Evolutionary conservation across 2,888 invertebrate species (phyloP), one percentile per base, ranked within the genome.

Genomic region (Drosophila ustulata): DNA sequence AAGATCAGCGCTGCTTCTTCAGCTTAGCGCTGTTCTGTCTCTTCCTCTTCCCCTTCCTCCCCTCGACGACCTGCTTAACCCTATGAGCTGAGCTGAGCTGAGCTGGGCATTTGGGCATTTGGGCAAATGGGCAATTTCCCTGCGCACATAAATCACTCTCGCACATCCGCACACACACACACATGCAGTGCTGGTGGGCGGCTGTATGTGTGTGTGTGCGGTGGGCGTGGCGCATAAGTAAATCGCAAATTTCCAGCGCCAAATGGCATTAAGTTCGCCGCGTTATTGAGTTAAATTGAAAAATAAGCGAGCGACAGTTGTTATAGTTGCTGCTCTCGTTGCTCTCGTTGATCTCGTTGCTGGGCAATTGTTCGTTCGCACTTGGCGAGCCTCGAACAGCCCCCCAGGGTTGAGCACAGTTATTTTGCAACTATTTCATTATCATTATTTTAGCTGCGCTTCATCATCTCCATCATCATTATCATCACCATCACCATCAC

Each of bases 261-360:
- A 90, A 90, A 89, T 89, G 84, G 72, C 79, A 88, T 89, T 90
- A 88, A 88, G 76, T 78, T 83, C 71, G 75, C 74, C 78, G 77
- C 80, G 82, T 88, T 89, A 90, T 90, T 90, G 88, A 90, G 88
- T 90, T 89, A 89, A 90, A 90, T 90, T 90, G 89, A 81, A 90
- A 90, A 90, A 90, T 90, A 90, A 90, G 90, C 89, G 80, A 78
- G 78, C 87, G 72, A 87, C 87, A 82, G 68, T 75, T 71, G 25
- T 18, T 57, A 39, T 37, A 61, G 32, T 41, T 63, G 58, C 41
- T 52, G 57, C 13, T 52, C 50, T 51, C 49, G 62, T 55, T 71
- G 64, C 56, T 61, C 67, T 55, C 69, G 71, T 72, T 82, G 78
- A 74, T 82, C 74, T 73, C 71, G 58, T 41, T 59, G 59, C 51